Conservation (phyloP, 1,140 invertebrate species). For the Aporrectodea caliginosa region DNA sequence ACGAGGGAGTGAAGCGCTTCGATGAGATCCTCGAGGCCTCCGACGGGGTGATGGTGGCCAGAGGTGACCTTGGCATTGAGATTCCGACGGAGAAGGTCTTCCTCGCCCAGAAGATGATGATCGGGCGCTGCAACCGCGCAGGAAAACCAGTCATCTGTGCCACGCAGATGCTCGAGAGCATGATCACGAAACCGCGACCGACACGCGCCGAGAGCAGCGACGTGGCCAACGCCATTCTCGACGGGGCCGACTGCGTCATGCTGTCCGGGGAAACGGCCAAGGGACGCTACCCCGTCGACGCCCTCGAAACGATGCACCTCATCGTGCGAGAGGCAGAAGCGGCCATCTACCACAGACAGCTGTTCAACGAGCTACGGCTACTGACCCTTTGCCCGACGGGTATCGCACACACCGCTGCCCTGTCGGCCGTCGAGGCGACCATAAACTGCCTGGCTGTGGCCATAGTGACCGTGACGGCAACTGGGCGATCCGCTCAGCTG, state of each 20-base stretch:
- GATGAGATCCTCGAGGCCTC: constrained; percentile 88
- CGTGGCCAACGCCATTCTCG: constrained; percentile 92
- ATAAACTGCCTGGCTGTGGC: constrained; percentile 80
- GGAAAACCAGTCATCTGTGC: constrained; percentile 97
- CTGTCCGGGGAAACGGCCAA: constrained; percentile 97
- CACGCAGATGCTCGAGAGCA: constrained; percentile 95
- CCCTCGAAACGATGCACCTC: constrained; percentile 78
- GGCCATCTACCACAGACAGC: constrained; percentile 93
- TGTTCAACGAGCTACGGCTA: constrained; percentile 65
- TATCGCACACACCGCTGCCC: constrained; percentile 80
- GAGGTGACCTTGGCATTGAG: constrained; percentile 94
- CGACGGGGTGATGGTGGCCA: constrained; percentile 95
- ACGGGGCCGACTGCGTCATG: constrained; percentile 99
- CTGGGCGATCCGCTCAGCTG: constrained; percentile 47
- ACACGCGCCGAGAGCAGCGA: constrained; percentile 93
- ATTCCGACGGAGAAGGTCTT: constrained; percentile 83
- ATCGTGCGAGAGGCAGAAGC: constrained; percentile 92
- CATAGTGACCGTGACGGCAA: constrained; percentile 65
- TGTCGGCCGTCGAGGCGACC: constrained; percentile 87
- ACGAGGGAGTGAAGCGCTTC: constrained; percentile 88
- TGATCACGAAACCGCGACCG: constrained; percentile 93
- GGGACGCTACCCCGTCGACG: constrained; percentile 79
- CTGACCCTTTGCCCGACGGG: constrained; percentile 66
- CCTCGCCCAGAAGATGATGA: too few species aligned
- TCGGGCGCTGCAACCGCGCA: too few species aligned